These are phyloP conservation scores for Belgica antarctica DNA, from an alignment of 2,888 invertebrate species.

Conservation along the genomic window DNA sequence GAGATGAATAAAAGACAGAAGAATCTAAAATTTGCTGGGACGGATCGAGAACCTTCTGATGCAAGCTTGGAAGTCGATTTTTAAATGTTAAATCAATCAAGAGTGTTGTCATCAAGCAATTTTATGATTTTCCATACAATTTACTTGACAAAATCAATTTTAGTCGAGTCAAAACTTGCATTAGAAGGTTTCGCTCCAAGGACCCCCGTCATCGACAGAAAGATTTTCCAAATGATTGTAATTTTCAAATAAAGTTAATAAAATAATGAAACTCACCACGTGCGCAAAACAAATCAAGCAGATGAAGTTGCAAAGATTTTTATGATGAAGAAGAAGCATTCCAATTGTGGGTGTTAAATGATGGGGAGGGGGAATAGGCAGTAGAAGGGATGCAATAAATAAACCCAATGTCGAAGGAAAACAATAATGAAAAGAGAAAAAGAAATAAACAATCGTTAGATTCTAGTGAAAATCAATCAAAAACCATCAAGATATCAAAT, in stretches of 20 bases:
- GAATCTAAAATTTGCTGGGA: no score
- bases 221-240: no score
- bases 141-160: neutral
- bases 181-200: no score
- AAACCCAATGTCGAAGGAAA: slow-evolving; percentile 14
- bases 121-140: neutral
- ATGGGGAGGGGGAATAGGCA: neutral
- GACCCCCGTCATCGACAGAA: no score
- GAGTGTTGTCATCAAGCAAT: no score
- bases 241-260: slow-evolving; percentile 25
- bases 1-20: no score
- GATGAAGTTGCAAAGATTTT: slow-evolving; percentile 29
- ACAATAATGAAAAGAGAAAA: slow-evolving; percentile 23
- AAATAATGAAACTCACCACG: slow-evolving; percentile 43
- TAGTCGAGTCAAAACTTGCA: no score
- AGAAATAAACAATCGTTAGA: neutral
- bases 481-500: neutral
- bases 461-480: slow-evolving; percentile 1
- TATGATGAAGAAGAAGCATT: slow-evolving; percentile 20
- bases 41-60: no score
- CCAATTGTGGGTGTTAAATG: slow-evolving; percentile 6
- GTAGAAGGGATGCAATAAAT: neutral
- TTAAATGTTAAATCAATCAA: no score
- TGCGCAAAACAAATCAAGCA: slow-evolving; percentile 40
- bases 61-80: no score